These are phyloP conservation scores for Zaprionus africanus DNA, from an alignment of 1,140 invertebrate species.

Conservation along the genomic window DNA sequence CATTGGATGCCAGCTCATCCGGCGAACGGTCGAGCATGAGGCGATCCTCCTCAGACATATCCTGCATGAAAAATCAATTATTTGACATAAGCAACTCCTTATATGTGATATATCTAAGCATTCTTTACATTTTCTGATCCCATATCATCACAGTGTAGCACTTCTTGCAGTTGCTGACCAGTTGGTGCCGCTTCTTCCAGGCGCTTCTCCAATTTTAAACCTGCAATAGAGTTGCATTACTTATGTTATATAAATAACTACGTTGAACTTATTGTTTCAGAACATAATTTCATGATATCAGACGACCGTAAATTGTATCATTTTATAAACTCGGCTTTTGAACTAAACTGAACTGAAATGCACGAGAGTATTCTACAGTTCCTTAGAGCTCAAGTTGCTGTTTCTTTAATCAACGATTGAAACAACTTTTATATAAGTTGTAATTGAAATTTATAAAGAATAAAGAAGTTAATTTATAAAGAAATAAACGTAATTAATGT, in stretches of 20 bases:
- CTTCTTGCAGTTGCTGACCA: slow-evolving; percentile 88
- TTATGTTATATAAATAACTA: background rate
- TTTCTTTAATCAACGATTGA: no score
- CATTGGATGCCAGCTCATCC: slow-evolving; percentile 86
- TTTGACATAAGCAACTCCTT: background rate
- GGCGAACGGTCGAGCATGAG: slow-evolving; percentile 90
- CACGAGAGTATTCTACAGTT: no score
- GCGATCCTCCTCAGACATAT: slow-evolving; percentile 89
- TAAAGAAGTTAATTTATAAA: no score
- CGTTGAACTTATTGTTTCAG: no score
- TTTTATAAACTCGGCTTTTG: no score
- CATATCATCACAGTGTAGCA: slow-evolving; percentile 86
- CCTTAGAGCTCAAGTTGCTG: no score
- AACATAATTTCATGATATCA: background rate
- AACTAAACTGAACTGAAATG: no score
- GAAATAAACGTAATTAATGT: no score
- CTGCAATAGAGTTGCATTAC: slow-evolving; percentile 50
- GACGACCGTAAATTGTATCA: background rate
- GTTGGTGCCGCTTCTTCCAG: slow-evolving; percentile 87
- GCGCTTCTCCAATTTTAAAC: slow-evolving; percentile 86
- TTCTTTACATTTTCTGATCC: slow-evolving; percentile 85
- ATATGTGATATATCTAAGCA: background rate
- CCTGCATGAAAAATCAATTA: slow-evolving; percentile 84
- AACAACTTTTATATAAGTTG: no score
- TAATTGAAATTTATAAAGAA: no score